Conservation (phyloP, 2,113 vertebrate species). For the Centropus bengalensis region DNA sequence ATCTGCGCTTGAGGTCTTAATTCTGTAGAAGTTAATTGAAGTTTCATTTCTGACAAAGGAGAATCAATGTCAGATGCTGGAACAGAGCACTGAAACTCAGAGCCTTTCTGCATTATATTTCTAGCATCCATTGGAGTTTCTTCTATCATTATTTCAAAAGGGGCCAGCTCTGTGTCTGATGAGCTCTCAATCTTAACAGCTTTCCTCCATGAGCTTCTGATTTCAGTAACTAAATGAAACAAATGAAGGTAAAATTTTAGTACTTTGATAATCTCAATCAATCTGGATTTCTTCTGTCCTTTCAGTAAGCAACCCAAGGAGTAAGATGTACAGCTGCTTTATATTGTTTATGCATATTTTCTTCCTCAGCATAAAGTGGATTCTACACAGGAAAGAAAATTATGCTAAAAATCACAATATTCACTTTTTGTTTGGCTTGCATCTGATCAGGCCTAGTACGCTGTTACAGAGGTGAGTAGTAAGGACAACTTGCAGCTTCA, state of each 20-base stretch:
- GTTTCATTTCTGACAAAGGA: background rate
- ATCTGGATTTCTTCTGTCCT: background rate
- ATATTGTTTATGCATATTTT: background rate
- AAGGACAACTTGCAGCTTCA: background rate
- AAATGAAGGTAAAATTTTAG: background rate
- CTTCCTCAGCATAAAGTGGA: background rate
- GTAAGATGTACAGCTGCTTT: background rate
- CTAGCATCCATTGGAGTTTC: background rate
- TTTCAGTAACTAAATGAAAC: constrained; percentile 71
- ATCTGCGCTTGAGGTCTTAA: background rate
- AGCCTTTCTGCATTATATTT: background rate
- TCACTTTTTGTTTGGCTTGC: background rate
- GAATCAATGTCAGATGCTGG: background rate
- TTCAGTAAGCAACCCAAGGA: background rate
- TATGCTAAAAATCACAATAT: background rate
- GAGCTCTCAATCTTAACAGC: constrained; percentile 54
- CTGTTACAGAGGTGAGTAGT: background rate
- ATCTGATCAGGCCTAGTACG: background rate
- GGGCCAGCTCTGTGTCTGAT: background rate
- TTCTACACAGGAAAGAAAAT: background rate
- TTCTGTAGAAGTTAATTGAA: background rate
- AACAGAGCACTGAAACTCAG: background rate
- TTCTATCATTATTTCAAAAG: background rate
- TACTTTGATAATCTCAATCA: background rate
- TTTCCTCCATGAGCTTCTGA: constrained; percentile 76